Percentiles rank a stretch among this genome's conserved stretches.
Evolutionary conservation across 2,888 invertebrate species (phyloP).

Genomic region (Agrochola lota): DNA sequence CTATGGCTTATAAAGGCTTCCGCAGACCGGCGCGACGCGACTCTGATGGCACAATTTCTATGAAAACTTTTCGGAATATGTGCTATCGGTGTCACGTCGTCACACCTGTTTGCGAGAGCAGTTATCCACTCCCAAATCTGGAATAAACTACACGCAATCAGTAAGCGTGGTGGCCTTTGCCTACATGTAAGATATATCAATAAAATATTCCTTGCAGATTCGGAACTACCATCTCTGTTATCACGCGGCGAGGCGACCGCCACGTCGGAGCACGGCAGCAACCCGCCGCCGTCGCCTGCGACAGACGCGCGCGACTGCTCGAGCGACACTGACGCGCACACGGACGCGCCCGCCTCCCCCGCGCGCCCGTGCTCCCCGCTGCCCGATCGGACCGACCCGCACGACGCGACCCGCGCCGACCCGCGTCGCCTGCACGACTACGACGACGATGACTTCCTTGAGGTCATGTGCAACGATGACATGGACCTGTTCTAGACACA

Average conservation of each 20-base stretch:
- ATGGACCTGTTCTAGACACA: slow-evolving; percentile 93
- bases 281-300: slow-evolving; percentile 95
- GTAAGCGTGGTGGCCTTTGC: not conserved
- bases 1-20: not conserved
- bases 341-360: slow-evolving; percentile 60
- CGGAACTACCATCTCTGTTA: slow-evolving; percentile 91
- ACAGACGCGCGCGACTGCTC: slow-evolving; percentile 93
- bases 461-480: slow-evolving; percentile 92
- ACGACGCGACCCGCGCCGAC: slow-evolving; percentile 67
- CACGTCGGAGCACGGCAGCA: slow-evolving; percentile 91
- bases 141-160: not conserved
- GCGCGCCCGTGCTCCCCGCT: slow-evolving; percentile 59
- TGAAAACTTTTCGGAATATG: no score
- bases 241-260: slow-evolving; percentile 91
- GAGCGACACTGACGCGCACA: slow-evolving; percentile 90
- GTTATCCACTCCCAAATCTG: not conserved
- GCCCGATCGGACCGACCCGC: slow-evolving; percentile 44
- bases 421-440: slow-evolving; percentile 78
- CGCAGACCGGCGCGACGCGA: no score
- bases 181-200: not conserved
- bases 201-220: slow-evolving; percentile 77
- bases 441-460: slow-evolving; percentile 93
- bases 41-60: no score
- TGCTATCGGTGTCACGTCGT: no score
- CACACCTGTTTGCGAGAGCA: no score